Evolutionary conservation across 1,140 invertebrate genomes (phyloP), one percentile per base, ranked within the genome.

Genomic region (Cryptotermes secundus): DNA sequence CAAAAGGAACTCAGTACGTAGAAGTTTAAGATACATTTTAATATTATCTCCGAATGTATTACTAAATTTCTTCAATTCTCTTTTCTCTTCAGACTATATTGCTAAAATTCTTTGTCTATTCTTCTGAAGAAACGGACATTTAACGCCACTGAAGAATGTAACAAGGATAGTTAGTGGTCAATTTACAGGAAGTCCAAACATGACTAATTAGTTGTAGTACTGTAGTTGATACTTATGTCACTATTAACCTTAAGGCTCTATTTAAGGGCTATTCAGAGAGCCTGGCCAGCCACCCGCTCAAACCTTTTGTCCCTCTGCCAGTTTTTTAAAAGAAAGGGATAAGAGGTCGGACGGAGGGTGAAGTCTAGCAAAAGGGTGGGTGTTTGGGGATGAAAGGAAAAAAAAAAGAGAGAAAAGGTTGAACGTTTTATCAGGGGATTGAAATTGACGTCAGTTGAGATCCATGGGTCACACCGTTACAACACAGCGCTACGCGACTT

Each of bases 241-340:
- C 59, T 72, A 1, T 72, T 72, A 26, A n/a, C 26, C 26, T 9
- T 6, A 72, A 26, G 14, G 7, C 26, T 31, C 1, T 16, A 1
- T n/a, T 72, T 72, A 72, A 14, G 59, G 59, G 59, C 59, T 72
- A 72, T 72, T 72, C 59, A 72, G 59, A 9, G 59, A 72, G 59
- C 31, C 59, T 72, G 59, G 59, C 59, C 59, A 72, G n/a, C 59
- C 59, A 72, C 59, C 59, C 59, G 59, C 59, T 72, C 59, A 26
- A 72, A 72, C 59, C 59, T 31, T 72, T 72, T 72, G 59, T 72
- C 59, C 59, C 59, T 72, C n/a, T 72, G 59, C 59, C n/a, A 72
- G 59, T 72, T 72, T 72, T 72, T 72, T 72, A 72, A 72, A 72
- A 72, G 59, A 72, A 72, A 72, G 59, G 59, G 59, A 72, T 72